phyloP scores from a whole-genome alignment of 2,888 invertebrate species.

The Watsonalla cultraria region DNA sequence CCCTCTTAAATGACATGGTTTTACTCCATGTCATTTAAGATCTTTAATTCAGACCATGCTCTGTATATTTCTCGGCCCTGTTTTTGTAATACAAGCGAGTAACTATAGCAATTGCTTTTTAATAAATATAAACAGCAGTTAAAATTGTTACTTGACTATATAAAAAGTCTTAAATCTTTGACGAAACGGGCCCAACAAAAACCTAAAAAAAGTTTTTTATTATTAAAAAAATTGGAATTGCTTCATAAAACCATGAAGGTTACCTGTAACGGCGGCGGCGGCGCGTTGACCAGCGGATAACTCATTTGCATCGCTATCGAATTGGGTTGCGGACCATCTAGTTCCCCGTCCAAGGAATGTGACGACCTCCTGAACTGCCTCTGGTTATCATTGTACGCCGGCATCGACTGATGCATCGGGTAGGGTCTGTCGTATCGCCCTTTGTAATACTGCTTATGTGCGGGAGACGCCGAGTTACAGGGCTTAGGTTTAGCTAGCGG shows the following conservation, averaged over 20 bases:
- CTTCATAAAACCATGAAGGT: conserved; percentile 9
- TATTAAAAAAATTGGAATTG: conserved; percentile 13
- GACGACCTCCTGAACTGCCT: conserved; percentile 52
- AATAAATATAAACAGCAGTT: too few relatives aligned
- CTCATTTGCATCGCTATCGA: conserved; percentile 82
- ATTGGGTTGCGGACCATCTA: conserved; percentile 73
- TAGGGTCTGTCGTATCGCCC: conserved; percentile 29
- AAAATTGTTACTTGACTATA: too few relatives aligned
- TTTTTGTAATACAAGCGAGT: too few relatives aligned
- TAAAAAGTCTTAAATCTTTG: too few relatives aligned
- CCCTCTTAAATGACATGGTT: neutral
- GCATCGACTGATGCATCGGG: conserved; percentile 58
- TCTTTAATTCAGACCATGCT: too few relatives aligned
- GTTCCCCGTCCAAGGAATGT: conserved; percentile 59
- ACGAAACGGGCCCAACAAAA: neutral
- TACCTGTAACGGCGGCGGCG: conserved; percentile 71
- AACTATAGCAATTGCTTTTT: too few relatives aligned
- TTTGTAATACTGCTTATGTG: conserved; percentile 37
- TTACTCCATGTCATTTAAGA: too few relatives aligned
- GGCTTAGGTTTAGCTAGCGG: conserved; percentile 44
- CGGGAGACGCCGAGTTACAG: conserved; percentile 24
- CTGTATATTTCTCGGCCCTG: too few relatives aligned
- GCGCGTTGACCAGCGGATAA: conserved; percentile 80
- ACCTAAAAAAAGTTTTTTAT: too few relatives aligned
- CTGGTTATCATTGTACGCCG: conserved; percentile 36